Percentiles rank a stretch among this genome's conserved stretches.
Evolutionary conservation across 2,888 invertebrate genomes (phyloP).

Genomic region (Cephus pulcher): DNA sequence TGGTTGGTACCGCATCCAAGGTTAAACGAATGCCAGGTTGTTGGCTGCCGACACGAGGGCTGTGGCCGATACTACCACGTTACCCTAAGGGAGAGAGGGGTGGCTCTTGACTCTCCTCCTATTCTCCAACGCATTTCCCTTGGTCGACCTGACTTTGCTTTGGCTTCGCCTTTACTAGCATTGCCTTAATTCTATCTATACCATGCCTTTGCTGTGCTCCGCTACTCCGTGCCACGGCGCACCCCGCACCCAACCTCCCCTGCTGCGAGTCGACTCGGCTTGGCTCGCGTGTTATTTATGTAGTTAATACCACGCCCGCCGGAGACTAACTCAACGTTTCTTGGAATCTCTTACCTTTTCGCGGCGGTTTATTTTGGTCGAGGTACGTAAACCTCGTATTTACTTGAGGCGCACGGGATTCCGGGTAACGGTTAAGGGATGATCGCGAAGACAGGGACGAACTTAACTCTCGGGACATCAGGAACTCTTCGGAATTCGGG

Average conservation of each 20-base stretch:
- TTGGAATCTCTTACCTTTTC: constrained; percentile 43
- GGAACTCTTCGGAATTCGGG: neutral
- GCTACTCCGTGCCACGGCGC: neutral
- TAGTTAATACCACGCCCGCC: constrained; percentile 56
- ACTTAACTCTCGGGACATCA: neutral
- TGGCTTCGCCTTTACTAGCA: neutral
- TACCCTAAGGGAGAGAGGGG: neutral
- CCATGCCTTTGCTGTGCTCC: neutral
- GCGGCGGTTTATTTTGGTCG: constrained; percentile 39
- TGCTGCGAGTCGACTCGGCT: neutral
- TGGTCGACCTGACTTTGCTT: neutral
- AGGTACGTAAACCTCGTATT: constrained; percentile 47
- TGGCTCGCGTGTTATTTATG: constrained; percentile 52
- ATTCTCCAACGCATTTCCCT: neutral
- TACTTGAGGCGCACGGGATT: constrained; percentile 37
- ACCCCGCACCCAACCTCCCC: neutral
- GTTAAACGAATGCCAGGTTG: constrained; percentile 3
- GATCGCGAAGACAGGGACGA: constrained; percentile 23
- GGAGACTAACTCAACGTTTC: constrained; percentile 47
- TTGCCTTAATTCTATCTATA: neutral
- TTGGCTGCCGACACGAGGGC: neutral
- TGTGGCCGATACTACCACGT: neutral
- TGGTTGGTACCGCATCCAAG: constrained; percentile 8
- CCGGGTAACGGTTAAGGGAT: neutral
- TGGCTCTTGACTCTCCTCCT: neutral